Percentiles rank a stretch among this genome's conserved stretches.
Conservation (phyloP, 2,888 invertebrate species). For the Mesoligia furuncula region DNA sequence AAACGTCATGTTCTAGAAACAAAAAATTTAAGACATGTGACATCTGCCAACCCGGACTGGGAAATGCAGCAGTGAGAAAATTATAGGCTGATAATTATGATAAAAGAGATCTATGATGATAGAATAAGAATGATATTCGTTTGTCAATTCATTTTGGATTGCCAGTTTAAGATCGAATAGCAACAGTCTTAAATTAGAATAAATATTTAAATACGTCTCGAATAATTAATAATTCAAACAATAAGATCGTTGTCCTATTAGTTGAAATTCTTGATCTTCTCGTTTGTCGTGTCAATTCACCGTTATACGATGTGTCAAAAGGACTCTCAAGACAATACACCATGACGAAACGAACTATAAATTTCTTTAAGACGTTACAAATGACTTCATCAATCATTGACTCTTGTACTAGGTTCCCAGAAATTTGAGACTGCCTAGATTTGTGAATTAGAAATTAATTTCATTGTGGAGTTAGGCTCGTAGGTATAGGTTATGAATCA, state of each 20-base stretch:
- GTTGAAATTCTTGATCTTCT: slow-evolving; percentile 9
- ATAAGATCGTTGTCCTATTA: slow-evolving; percentile 9
- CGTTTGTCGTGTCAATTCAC: slow-evolving; percentile 8
- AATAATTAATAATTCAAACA: neutral
- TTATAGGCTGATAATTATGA: neutral
- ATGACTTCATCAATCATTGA: slow-evolving; percentile 30
- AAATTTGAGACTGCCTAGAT: slow-evolving; percentile 19
- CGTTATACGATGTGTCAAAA: slow-evolving; percentile 31
- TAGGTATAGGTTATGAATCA: no score
- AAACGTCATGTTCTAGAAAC: no score
- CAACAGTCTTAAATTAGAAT: neutral
- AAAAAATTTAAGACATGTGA: neutral
- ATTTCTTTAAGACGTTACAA: slow-evolving; percentile 24
- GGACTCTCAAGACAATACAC: slow-evolving; percentile 24
- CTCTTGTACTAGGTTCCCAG: slow-evolving; percentile 27
- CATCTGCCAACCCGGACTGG: neutral
- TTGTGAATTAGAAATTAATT: slow-evolving; percentile 13
- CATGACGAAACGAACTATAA: slow-evolving; percentile 20
- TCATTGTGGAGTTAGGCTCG: neutral
- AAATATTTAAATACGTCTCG: neutral
- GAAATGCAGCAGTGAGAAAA: neutral
- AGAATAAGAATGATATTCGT: slow-evolving; percentile 12
- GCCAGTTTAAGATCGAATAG: slow-evolving; percentile 14
- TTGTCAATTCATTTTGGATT: neutral
- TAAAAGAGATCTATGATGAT: neutral